Base-by-base conservation (phyloP, 2,113 vertebrate genomes). In the Rutilus rutilus region DNA sequence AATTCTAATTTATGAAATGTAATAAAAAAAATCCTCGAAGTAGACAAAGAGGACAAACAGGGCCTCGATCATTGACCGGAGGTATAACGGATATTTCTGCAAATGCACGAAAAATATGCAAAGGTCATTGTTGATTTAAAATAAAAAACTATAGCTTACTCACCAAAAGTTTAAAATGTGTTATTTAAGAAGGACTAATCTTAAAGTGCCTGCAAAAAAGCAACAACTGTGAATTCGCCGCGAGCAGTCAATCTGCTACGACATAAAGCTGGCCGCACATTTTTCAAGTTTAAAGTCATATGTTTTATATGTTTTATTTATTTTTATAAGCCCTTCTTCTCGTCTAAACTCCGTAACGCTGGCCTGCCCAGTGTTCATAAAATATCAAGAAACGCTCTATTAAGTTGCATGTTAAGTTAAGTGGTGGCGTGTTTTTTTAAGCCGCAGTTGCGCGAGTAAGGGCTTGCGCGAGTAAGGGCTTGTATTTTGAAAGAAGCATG, bases 151-250 rank as follows among this genome's bases (percentile, higher is more conserved):
- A 42, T 42, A 42, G 8, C 2, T 9, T 42, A 95, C 94, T 95
- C 94, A 95, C 94, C 94, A 88, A 93, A 93, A 88, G 91, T 36
- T 71, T 73, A 86, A 89, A 89, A 89, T 6, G 75, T 30, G 80
- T n/a, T 75, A 81, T 80, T 83, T 80, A 39, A 27, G 71, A 78
- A 82, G 74, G 57, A 42, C 65, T 80, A 86, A 80, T 67, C 73
- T 77, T 67, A 33, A 2, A 52, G 65, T 30, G 57, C 9, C 59
- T 83, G 25, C 57, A 57, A 82, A 67, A 69, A 59, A 33, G 15
- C 15, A 47, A 54, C 59, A 45, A 15, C 25, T 65, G 54, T 64
- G 79, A 85, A 82, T 30, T 71, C 45, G 27, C 23, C 36, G 62
- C 30, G 15, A 71, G 11, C 12, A 57, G 25, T 69, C 30, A 59